A percentile compares a stretch with the other conserved stretches of the same genome.
These are phyloP conservation scores for Oreochromis tanganicae DNA, from an alignment of 2,113 vertebrate species.

Conservation along the genomic window DNA sequence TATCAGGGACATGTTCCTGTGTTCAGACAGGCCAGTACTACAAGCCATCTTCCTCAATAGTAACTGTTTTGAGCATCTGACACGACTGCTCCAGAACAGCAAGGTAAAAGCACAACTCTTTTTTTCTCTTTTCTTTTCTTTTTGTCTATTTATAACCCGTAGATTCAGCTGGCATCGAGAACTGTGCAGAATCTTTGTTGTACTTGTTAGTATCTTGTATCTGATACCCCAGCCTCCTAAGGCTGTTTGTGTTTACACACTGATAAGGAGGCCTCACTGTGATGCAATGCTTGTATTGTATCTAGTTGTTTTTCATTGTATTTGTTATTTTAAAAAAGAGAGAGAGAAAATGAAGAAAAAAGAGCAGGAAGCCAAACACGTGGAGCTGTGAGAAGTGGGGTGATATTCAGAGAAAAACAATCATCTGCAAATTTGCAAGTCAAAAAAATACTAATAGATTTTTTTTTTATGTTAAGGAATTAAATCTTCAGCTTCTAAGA, in stretches of 20 bases:
- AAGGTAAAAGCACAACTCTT: conserved; percentile 76
- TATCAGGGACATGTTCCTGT: conserved; percentile 96
- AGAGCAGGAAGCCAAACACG: background rate
- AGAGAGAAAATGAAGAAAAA: background rate
- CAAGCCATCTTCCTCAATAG: conserved; percentile 99
- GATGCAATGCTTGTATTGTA: background rate
- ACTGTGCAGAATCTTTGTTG: background rate
- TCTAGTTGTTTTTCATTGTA: background rate
- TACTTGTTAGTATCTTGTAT: background rate
- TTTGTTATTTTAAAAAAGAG: background rate
- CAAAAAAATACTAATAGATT: background rate
- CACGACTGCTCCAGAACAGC: conserved; percentile 93
- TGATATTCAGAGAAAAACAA: background rate
- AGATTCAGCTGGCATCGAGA: background rate
- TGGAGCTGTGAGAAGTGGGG: background rate
- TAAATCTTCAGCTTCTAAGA: background rate
- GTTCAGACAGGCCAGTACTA: conserved; percentile 91
- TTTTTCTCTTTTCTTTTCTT: background rate
- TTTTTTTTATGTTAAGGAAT: background rate
- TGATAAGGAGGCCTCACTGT: background rate
- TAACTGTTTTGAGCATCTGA: conserved; percentile 98
- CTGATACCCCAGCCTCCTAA: background rate
- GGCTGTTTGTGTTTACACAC: background rate
- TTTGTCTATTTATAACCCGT: background rate
- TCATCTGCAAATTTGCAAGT: background rate